Conservation (phyloP, 2,797 vertebrate species). For the Gadopsis bispinosus region DNA sequence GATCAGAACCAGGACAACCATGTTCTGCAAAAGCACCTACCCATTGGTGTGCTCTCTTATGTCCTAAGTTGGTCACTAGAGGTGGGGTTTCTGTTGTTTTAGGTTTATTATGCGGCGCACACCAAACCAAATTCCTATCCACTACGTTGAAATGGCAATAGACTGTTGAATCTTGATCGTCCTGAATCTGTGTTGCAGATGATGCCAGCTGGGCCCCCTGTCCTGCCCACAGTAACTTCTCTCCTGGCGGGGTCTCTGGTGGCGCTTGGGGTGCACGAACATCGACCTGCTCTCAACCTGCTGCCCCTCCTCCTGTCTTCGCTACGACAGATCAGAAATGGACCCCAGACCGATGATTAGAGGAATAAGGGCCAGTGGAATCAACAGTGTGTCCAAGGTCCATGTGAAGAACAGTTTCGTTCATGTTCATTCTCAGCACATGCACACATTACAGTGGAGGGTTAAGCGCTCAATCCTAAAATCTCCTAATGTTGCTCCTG, state of each 20-base stretch:
- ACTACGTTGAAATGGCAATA: too few species aligned
- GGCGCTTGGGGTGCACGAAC: slow-evolving; percentile 87
- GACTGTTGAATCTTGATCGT: too few species aligned
- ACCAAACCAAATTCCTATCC: too few species aligned
- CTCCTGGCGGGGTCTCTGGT: slow-evolving; percentile 87
- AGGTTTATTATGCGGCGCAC: too few species aligned
- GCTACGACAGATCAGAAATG: slow-evolving; percentile 69
- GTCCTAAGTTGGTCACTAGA: too few species aligned
- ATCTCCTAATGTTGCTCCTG: background rate
- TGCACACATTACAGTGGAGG: slow-evolving; percentile 11
- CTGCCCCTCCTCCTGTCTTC: slow-evolving; percentile 83
- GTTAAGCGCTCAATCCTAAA: background rate
- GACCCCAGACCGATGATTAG: slow-evolving; percentile 18
- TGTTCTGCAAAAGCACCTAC: too few species aligned
- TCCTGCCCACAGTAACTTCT: slow-evolving; percentile 83
- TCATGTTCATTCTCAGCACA: slow-evolving; percentile 16
- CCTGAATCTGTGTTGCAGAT: slow-evolving; percentile 79
- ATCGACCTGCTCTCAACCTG: slow-evolving; percentile 86
- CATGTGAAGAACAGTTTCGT: slow-evolving; percentile 5
- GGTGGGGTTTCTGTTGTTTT: too few species aligned
- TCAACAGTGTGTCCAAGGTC: background rate
- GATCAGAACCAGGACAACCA: too few species aligned
- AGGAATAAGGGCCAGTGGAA: background rate
- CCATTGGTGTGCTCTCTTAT: too few species aligned
- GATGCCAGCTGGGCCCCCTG: slow-evolving; percentile 88